phyloP scores from a whole-genome alignment of 2,113 vertebrate genomes.

The Ovibos moschatus region DNA sequence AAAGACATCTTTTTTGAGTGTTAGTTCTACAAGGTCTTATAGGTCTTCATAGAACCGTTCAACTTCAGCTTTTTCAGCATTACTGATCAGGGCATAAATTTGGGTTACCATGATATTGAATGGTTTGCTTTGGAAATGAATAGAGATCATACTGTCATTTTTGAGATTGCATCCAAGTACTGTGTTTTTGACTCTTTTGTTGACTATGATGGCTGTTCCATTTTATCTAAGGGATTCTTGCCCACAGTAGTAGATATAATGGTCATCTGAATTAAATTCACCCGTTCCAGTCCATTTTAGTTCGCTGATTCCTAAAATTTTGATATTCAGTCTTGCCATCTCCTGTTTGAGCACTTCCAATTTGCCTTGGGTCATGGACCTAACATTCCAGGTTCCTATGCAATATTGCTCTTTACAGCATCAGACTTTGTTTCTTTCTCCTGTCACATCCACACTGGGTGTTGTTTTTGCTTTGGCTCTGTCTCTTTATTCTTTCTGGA shows the following conservation, averaged over 20 bases:
- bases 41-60: rapidly evolving
- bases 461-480: not conserved
- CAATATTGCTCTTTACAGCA: not conserved
- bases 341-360: not conserved
- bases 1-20: not conserved
- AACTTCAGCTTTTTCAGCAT: not conserved
- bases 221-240: not conserved
- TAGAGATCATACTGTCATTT: not conserved
- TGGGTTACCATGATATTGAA: not conserved
- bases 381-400: not conserved
- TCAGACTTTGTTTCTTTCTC: not conserved
- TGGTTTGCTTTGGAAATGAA: not conserved
- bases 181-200: not conserved
- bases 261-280: not conserved
- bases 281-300: not conserved
- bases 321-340: not conserved
- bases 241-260: not conserved
- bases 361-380: not conserved
- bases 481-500: not conserved
- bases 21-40: not conserved
- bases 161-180: not conserved
- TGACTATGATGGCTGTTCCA: not conserved
- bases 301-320: not conserved
- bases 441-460: not conserved
- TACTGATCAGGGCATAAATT: not conserved